Evolutionary conservation across 2,888 invertebrate species (phyloP).

Genomic region (Spodoptera littoralis): DNA sequence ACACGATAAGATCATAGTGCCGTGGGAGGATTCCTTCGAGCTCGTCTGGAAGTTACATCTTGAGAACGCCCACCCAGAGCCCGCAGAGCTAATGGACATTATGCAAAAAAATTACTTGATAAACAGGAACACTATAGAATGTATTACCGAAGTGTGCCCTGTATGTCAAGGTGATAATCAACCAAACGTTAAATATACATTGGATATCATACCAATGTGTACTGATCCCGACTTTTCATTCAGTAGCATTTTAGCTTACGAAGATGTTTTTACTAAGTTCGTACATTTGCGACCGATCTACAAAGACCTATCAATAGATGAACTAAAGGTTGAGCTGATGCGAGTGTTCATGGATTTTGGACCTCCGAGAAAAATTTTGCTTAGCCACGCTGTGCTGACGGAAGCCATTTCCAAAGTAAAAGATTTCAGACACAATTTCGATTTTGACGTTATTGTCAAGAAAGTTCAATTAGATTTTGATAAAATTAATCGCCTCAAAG

Average conservation of each 20-base stretch:
- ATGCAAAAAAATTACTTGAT: slow-evolving; percentile 15
- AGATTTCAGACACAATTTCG: slow-evolving; percentile 1
- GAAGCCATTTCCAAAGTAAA: slow-evolving; percentile 1
- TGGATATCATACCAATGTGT: slow-evolving; percentile 17
- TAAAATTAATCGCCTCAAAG: slow-evolving; percentile 12
- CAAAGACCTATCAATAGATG: background rate
- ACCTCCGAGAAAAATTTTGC: slow-evolving; percentile 12
- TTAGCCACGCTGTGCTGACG: slow-evolving; percentile 7
- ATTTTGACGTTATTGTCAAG: slow-evolving; percentile 5
- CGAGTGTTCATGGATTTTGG: slow-evolving; percentile 7
- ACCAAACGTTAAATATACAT: slow-evolving; percentile 13
- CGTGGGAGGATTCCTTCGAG: slow-evolving; percentile 34
- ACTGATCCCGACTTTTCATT: background rate
- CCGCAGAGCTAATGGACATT: slow-evolving; percentile 10
- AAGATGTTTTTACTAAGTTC: slow-evolving; percentile 14
- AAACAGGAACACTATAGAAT: slow-evolving; percentile 26
- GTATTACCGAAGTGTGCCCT: slow-evolving; percentile 15
- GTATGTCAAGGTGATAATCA: slow-evolving; percentile 15
- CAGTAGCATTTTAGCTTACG: slow-evolving; percentile 12
- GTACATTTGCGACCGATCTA: slow-evolving; percentile 16
- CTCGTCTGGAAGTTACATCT: slow-evolving; percentile 20
- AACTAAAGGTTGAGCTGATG: slow-evolving; percentile 3
- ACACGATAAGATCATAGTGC: slow-evolving; percentile 19
- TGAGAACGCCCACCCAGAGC: slow-evolving; percentile 14
- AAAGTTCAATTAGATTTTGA: slow-evolving; percentile 2